Conservation (phyloP, 2,797 vertebrate genomes). For the Potorous gilbertii region DNA sequence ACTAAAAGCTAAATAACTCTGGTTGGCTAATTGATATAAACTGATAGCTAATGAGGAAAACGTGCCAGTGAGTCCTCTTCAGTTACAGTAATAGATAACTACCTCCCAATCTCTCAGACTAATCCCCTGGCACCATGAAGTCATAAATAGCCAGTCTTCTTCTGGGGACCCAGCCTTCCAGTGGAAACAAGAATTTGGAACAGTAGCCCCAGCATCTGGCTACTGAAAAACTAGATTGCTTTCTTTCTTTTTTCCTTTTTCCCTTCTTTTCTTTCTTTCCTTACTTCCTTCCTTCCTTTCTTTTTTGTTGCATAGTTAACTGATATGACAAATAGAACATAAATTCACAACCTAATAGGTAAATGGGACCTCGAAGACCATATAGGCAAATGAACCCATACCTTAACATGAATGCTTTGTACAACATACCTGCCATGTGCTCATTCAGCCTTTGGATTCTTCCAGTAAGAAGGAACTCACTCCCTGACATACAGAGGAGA, state of each 20-base stretch:
- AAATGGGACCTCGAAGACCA: neutral
- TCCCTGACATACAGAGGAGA: neutral
- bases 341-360: neutral
- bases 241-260: too few species aligned
- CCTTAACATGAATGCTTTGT: neutral
- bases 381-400: neutral
- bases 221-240: neutral
- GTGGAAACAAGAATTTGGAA: neutral
- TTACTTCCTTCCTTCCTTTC: too few species aligned
- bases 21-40: neutral
- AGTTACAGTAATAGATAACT: neutral
- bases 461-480: neutral
- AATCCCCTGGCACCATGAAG: neutral
- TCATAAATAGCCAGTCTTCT: neutral
- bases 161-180: neutral
- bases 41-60: neutral
- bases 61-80: neutral
- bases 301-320: neutral
- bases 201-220: neutral
- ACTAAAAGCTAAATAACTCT: neutral
- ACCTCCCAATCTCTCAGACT: neutral
- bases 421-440: neutral
- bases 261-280: too few species aligned
- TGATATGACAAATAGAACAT: neutral
- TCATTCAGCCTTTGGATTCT: neutral